phyloP scores from a whole-genome alignment of 2,888 invertebrate genomes.

The Hydropsyche betteni region DNA sequence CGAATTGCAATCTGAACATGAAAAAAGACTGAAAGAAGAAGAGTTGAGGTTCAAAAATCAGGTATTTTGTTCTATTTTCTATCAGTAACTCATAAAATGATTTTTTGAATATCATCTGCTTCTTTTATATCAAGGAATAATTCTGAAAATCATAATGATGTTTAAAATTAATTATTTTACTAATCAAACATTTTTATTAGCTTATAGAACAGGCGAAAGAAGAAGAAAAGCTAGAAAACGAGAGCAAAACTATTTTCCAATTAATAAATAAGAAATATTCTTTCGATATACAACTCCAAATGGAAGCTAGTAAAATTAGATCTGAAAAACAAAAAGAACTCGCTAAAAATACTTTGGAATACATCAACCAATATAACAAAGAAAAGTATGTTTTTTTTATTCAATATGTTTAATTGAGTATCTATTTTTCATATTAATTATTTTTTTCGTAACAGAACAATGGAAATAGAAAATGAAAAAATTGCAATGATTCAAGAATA shows the following conservation, averaged over 20 bases:
- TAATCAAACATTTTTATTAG: neutral
- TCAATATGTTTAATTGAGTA: neutral
- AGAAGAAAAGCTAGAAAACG: constrained; percentile 30
- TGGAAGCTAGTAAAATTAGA: constrained; percentile 30
- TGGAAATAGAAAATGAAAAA: constrained; percentile 43
- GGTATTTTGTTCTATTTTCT: constrained; percentile 19
- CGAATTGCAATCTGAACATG: constrained; percentile 34
- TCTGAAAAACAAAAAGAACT: constrained; percentile 21
- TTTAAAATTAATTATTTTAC: no score
- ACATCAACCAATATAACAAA: constrained; percentile 42
- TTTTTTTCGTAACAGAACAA: constrained; percentile 37
- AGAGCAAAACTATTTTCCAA: constrained; percentile 29
- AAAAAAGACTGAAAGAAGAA: constrained; percentile 31
- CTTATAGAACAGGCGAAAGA: constrained; percentile 34
- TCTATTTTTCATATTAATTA: constrained; percentile 15
- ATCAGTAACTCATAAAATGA: neutral
- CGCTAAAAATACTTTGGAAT: constrained; percentile 37
- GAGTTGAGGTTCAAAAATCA: constrained; percentile 37
- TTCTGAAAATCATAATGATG: no score
- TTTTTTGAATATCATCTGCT: neutral
- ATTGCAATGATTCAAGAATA: constrained; percentile 41
- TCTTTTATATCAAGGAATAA: neutral
- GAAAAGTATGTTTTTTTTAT: constrained; percentile 37
- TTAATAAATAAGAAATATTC: constrained; percentile 37
- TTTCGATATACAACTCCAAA: constrained; percentile 40